phyloP scores from a whole-genome alignment of 2,113 vertebrate species.

The Myrmophylax atrothorax region DNA sequence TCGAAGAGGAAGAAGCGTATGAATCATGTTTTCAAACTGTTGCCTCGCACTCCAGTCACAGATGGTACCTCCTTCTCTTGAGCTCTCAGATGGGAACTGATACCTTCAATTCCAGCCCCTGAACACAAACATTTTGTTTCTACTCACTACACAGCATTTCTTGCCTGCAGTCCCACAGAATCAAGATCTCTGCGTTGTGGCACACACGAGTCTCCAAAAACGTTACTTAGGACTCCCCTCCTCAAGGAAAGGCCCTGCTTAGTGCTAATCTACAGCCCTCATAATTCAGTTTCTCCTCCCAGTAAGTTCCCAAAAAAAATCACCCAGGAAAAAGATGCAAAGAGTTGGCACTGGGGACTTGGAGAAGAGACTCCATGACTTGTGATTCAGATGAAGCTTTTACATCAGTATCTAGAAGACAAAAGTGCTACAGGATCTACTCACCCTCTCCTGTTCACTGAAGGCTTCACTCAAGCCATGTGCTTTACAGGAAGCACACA shows the following conservation, averaged over 20 bases:
- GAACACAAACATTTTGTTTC: background rate
- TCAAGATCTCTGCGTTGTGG: background rate
- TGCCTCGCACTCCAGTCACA: background rate
- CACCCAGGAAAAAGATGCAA: background rate
- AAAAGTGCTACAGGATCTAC: background rate
- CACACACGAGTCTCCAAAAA: background rate
- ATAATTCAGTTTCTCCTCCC: background rate
- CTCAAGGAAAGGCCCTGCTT: background rate
- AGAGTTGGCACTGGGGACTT: background rate
- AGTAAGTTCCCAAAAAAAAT: background rate
- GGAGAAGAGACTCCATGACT: background rate
- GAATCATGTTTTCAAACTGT: slow-evolving; percentile 52
- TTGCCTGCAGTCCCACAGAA: background rate
- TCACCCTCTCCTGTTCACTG: background rate
- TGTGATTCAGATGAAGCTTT: background rate
- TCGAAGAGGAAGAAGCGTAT: background rate
- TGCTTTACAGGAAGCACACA: background rate
- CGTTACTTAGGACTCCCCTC: background rate
- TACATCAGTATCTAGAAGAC: background rate
- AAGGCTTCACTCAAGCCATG: background rate
- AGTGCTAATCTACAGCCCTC: background rate
- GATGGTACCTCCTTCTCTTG: background rate
- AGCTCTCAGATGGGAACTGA: background rate
- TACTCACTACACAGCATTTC: background rate
- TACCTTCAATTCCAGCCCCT: background rate